A percentile compares a stretch with the other conserved stretches of the same genome.
Conservation (phyloP, 1,140 invertebrate species). For the Chrysoperla carnea region DNA sequence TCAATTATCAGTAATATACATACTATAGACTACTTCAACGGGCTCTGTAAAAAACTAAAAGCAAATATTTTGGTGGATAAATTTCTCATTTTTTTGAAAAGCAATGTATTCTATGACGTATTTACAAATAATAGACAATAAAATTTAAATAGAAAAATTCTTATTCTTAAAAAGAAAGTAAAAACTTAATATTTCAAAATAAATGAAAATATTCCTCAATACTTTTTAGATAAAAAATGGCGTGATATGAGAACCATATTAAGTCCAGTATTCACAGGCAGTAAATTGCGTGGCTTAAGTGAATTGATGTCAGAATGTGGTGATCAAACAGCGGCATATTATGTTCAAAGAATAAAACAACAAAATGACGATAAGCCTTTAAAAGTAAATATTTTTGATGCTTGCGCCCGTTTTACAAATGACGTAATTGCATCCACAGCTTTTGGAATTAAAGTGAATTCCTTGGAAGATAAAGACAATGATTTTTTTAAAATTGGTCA, state of each 20-base stretch:
- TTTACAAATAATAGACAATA: too few relatives aligned
- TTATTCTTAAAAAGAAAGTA: too few relatives aligned
- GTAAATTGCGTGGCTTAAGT: slow-evolving; percentile 32
- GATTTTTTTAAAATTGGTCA: slow-evolving; percentile 6
- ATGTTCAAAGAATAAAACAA: slow-evolving; percentile 4
- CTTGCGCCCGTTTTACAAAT: slow-evolving; percentile 5
- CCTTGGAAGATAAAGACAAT: slow-evolving; percentile 9
- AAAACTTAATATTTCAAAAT: too few relatives aligned
- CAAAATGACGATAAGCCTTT: not conserved
- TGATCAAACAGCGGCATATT: slow-evolving; percentile 4
- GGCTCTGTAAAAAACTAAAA: too few relatives aligned
- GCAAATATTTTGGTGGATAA: too few relatives aligned
- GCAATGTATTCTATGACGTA: too few relatives aligned
- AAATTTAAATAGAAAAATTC: too few relatives aligned
- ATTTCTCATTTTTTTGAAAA: too few relatives aligned
- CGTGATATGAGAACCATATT: slow-evolving; percentile 5
- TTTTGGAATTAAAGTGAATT: slow-evolving; percentile 10
- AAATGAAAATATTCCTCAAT: too few relatives aligned
- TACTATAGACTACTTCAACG: too few relatives aligned
- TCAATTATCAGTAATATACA: too few relatives aligned
- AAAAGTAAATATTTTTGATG: not conserved
- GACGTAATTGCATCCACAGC: slow-evolving; percentile 9
- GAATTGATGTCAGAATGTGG: slow-evolving; percentile 5
- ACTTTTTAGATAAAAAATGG: slow-evolving; percentile 5
- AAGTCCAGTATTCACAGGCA: slow-evolving; percentile 19